Base-by-base conservation (phyloP, 2,797 vertebrate species). In the Melopsittacus undulatus region DNA sequence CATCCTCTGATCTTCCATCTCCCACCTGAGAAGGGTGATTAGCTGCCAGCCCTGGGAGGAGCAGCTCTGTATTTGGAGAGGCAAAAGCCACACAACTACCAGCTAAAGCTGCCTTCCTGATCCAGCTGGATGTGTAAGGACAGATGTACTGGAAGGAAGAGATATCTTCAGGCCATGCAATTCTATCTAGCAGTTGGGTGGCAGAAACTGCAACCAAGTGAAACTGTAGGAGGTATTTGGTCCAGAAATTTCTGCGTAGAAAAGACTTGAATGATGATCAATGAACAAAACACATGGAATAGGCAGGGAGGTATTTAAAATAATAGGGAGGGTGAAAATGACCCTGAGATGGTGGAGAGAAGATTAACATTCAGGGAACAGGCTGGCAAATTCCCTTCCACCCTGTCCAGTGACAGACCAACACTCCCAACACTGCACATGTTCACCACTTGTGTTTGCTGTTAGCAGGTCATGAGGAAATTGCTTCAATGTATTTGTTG, bases 401-500 rank as follows among this genome's bases (percentile, higher is more conserved):
- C 32, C 26, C 40, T 54, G 56, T 21, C 32, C 13, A 20, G 77
- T 22, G 57, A 88, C 76, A 92, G 94, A 34, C 72, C 92, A 91
- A 73, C 70, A 38, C 73, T 91, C 82, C 87, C 87, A 67, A 3
- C 0, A 0, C 68, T 89, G 89, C 76, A 81, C 48, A 36, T 96
- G 94, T 96, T 95, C 83, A 43, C 54, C 40, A 90, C 97, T 90
- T 96, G 89, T 83, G 89, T 94, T 87, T 89, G 63, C 95, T 92
- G 86, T 94, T 90, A 95, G 91, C 92, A 93, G 97, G 91, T 96
- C 96, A 96, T 43, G 74, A 96, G 96, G 97, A 96, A 97, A 97
- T 96, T 81, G 94, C 90, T 97, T 94, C 95, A 76, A 95, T 97
- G 95, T 94, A 92, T 96, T 97, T 97, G 88, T 49, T 75, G 69